Percentiles rank a stretch among this genome's conserved stretches.
Evolutionary conservation across 2,888 invertebrate species (phyloP).

Genomic region (Empis stercorea): DNA sequence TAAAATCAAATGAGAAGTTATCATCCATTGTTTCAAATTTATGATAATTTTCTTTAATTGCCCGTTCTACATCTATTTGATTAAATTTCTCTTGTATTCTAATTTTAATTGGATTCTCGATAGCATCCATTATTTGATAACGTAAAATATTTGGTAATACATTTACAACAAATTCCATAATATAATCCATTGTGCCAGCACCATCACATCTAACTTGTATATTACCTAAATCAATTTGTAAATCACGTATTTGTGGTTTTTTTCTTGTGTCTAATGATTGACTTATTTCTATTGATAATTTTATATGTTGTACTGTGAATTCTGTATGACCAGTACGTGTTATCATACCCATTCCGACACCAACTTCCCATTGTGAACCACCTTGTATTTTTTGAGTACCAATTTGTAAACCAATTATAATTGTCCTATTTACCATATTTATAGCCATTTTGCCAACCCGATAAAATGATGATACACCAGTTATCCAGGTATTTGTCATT

Average conservation of each 20-base stretch:
- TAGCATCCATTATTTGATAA: conserved; percentile 75
- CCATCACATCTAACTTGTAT: conserved; percentile 74
- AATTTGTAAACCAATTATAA: conserved; percentile 46
- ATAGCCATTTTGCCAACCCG: conserved; percentile 66
- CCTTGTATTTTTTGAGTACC: conserved; percentile 72
- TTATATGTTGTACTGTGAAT: conserved; percentile 68
- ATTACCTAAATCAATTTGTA: conserved; percentile 71
- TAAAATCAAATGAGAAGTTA: conserved; percentile 25
- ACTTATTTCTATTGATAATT: conserved; percentile 51
- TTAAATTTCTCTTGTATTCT: conserved; percentile 56
- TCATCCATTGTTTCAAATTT: conserved; percentile 43
- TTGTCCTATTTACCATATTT: conserved; percentile 56
- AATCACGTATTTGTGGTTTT: conserved; percentile 53
- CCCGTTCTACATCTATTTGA: conserved; percentile 57
- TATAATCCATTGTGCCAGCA: conserved; percentile 74
- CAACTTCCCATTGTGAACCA: conserved; percentile 65
- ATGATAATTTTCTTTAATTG: conserved; percentile 56
- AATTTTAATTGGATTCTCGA: conserved; percentile 64
- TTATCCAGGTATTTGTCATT: conserved; percentile 62
- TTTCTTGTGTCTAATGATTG: conserved; percentile 68
- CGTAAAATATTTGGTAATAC: conserved; percentile 72
- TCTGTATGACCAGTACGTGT: conserved; percentile 58
- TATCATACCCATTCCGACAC: conserved; percentile 51
- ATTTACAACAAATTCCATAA: conserved; percentile 68
- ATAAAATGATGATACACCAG: conserved; percentile 68